A percentile compares a stretch with the other conserved stretches of the same genome.
These are phyloP conservation scores for Miniopterus natalensis DNA, from an alignment of 2,113 vertebrate genomes.

Conservation along the genomic window DNA sequence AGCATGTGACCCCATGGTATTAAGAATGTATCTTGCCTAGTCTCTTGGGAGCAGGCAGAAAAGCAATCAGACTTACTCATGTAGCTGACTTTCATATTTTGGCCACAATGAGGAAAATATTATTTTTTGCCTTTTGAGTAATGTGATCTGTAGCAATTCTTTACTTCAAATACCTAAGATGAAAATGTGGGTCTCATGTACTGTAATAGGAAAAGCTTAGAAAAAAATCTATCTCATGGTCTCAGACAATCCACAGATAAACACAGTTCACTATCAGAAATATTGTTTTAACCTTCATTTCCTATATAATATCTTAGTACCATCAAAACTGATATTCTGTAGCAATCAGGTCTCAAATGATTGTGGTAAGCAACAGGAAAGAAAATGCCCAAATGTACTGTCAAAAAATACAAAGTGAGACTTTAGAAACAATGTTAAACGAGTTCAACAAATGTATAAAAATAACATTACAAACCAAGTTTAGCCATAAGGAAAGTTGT, in stretches of 20 bases:
- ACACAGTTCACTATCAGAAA: conserved; percentile 73
- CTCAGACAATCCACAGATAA: conserved; percentile 74
- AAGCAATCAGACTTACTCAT: conserved; percentile 10
- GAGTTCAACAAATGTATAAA: background rate
- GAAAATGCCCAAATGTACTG: background rate
- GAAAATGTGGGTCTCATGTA: conserved; percentile 57
- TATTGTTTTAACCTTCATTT: conserved; percentile 73
- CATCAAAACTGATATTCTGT: conserved; percentile 42
- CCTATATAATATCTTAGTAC: conserved; percentile 36
- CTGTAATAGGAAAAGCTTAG: conserved; percentile 74
- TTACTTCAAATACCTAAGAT: conserved; percentile 71
- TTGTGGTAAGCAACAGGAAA: background rate
- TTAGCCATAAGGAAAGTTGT: background rate
- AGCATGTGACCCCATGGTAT: background rate
- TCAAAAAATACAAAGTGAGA: conserved; percentile 10
- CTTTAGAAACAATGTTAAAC: background rate
- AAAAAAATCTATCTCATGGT: conserved; percentile 69
- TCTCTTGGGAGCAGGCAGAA: background rate
- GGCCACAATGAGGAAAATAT: conserved; percentile 17
- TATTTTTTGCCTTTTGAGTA: conserved; percentile 62
- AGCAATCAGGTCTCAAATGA: background rate
- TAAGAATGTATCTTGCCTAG: background rate
- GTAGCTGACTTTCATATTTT: conserved; percentile 73
- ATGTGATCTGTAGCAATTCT: conserved; percentile 66
- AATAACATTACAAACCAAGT: background rate